These are phyloP conservation scores for Trachops cirrhosus DNA, from an alignment of 2,797 vertebrate species.

Conservation along the genomic window DNA sequence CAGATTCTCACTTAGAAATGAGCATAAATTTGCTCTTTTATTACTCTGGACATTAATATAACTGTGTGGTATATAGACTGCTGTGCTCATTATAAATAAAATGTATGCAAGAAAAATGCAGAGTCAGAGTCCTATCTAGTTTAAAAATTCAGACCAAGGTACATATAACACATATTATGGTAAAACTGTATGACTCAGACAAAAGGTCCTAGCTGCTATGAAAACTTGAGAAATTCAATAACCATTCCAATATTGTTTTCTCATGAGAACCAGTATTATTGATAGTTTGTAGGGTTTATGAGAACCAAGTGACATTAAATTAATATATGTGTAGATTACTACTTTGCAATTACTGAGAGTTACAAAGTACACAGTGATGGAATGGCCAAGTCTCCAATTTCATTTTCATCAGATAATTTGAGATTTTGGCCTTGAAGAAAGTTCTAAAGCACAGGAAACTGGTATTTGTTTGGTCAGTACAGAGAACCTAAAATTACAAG, in stretches of 20 bases:
- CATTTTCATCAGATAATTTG: neutral
- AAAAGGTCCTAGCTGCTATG: neutral
- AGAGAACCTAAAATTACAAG: slow-evolving; percentile 26
- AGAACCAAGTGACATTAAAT: neutral
- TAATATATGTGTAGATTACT: neutral
- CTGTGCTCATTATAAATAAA: neutral
- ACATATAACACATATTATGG: neutral
- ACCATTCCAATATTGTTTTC: neutral
- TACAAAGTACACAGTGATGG: neutral
- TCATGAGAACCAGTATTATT: neutral
- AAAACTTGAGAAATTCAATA: neutral
- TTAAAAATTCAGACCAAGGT: neutral
- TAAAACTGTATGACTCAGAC: too few species aligned
- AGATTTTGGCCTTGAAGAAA: neutral
- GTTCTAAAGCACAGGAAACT: neutral
- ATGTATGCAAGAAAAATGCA: neutral
- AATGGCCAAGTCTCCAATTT: neutral
- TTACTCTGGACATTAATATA: neutral
- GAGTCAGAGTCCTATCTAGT: neutral
- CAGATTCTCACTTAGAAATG: neutral
- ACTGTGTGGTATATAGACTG: neutral
- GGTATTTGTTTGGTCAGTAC: neutral
- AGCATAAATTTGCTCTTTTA: neutral
- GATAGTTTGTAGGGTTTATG: neutral
- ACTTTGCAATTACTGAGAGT: neutral